phyloP scores from a whole-genome alignment of 30 jellyfish, hydroid and myxozoan species.

The Clytia hemisphaerica region DNA sequence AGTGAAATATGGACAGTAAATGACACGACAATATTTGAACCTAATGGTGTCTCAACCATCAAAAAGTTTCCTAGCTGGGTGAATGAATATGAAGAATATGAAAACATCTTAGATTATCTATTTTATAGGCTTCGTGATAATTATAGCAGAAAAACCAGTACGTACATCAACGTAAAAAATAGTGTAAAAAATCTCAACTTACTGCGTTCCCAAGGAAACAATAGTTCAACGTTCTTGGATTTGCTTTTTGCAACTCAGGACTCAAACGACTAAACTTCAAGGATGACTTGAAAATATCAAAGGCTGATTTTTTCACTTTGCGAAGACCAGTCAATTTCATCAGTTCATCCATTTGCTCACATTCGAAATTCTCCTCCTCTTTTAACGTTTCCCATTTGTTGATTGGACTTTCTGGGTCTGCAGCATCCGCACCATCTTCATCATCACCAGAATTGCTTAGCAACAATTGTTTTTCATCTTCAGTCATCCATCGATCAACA shows the following conservation, averaged over 20 bases:
- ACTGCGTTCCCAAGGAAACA: constrained; percentile 28
- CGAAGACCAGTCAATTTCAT: constrained; percentile 17
- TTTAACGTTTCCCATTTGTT: constrained; percentile 12
- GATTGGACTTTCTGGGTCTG: not conserved
- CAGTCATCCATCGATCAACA: not conserved
- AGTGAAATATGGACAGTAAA: too few relatives aligned
- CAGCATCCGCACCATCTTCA: not conserved
- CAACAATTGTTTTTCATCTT: not conserved
- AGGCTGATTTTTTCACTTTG: constrained; percentile 11
- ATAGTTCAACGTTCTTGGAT: constrained; percentile 2
- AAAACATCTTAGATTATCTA: too few relatives aligned
- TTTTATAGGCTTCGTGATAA: too few relatives aligned
- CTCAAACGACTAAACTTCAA: constrained; percentile 10
- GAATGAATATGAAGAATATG: too few relatives aligned
- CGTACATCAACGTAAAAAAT: too few relatives aligned
- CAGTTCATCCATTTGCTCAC: constrained; percentile 14
- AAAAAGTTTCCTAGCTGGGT: too few relatives aligned
- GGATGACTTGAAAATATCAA: constrained; percentile 1
- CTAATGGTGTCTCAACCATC: too few relatives aligned
- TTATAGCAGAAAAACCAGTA: too few relatives aligned
- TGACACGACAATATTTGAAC: too few relatives aligned
- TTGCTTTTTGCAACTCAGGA: constrained; percentile 18
- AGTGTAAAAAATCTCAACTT: not conserved
- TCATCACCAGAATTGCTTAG: not conserved
- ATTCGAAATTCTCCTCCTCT: not conserved